Base-by-base conservation (phyloP, 1,140 invertebrate species). In the Sogatella furcifera region DNA sequence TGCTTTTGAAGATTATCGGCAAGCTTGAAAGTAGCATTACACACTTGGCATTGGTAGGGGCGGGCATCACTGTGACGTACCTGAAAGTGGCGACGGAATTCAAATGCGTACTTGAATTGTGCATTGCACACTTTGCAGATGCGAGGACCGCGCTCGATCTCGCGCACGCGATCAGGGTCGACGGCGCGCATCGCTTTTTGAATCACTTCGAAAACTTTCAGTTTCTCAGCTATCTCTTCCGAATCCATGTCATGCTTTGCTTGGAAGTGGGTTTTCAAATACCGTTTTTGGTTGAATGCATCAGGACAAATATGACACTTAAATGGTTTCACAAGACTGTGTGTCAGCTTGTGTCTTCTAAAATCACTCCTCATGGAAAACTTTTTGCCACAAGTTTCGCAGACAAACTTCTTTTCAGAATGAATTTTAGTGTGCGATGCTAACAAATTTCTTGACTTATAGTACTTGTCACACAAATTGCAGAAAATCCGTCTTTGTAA, bases 1-100 rank as follows among this genome's bases (percentile, higher is more conserved):
- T 78, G 86, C 6, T 78, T 78, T 66, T 81, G 83, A 5, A 88
- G 69, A 17, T 85, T 83, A 56, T 83, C 80, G 34, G 74, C 74
- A 38, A 78, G 74, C 2, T 78, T 70, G 65, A 84, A 86, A 3
- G 70, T 63, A 57, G 79, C 78, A 3, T 76, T 75, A 69, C 87
- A 88, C 8, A 78, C 68, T 8, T 75, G 73, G 68, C 86, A 88
- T 5, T 71, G 71, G 71, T 81, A 82, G 2, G 85, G 83, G 60
- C 83, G 78, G 59, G 86, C 83, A 6, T 81, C 81, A 0, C 81
- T 83, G 69, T 89, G 86, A 70, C 6, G 49, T 58, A 31, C 55
- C 63, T 5, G 74, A 75, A 61, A 81, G 80, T 1, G 79, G 77
- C 55, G 76, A 78, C 0, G 81, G 65, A 0, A 77, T 77, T 2